Conservation (phyloP, 2,888 invertebrate genomes). For the Sinopyrophorus schimmeli region DNA sequence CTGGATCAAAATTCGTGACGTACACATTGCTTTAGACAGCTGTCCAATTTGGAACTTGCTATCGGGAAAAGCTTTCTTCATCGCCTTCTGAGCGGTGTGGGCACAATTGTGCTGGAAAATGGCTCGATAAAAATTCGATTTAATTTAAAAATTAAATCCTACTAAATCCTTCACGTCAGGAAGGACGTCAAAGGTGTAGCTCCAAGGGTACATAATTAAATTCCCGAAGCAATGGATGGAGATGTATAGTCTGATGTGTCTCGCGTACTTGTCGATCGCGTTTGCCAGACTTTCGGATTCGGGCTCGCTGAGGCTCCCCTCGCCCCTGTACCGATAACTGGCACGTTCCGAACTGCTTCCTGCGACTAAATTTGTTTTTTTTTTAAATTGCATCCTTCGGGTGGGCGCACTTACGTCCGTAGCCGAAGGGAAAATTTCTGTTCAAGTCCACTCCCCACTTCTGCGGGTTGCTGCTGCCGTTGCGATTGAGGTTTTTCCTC, state of each 20-base stretch:
- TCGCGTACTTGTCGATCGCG: conserved; percentile 37
- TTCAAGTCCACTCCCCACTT: conserved; percentile 41
- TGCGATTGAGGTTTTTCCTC: conserved; percentile 36
- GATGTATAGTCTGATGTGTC: conserved; percentile 36
- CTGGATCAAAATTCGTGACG: conserved; percentile 2
- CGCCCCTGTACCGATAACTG: conserved; percentile 35
- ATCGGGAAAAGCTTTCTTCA: conserved; percentile 22
- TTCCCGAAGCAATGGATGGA: conserved; percentile 38
- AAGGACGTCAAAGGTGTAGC: conserved; percentile 28
- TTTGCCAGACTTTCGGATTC: conserved; percentile 40
- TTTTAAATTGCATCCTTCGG: too few relatives aligned
- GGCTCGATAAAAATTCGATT: neutral
- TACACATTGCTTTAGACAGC: conserved; percentile 36
- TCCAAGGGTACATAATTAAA: conserved; percentile 41
- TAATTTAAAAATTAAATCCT: too few relatives aligned
- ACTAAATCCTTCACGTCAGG: conserved; percentile 34
- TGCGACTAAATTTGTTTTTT: neutral
- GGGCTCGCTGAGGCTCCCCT: conserved; percentile 37
- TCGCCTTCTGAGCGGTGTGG: conserved; percentile 24
- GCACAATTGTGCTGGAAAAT: conserved; percentile 33
- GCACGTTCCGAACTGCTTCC: conserved; percentile 34
- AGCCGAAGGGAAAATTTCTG: conserved; percentile 38
- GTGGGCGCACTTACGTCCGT: conserved; percentile 37
- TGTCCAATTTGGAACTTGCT: conserved; percentile 35
- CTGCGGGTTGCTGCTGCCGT: conserved; percentile 10